phyloP scores from a whole-genome alignment of 2,888 invertebrate genomes.

The Philaethria dido region DNA sequence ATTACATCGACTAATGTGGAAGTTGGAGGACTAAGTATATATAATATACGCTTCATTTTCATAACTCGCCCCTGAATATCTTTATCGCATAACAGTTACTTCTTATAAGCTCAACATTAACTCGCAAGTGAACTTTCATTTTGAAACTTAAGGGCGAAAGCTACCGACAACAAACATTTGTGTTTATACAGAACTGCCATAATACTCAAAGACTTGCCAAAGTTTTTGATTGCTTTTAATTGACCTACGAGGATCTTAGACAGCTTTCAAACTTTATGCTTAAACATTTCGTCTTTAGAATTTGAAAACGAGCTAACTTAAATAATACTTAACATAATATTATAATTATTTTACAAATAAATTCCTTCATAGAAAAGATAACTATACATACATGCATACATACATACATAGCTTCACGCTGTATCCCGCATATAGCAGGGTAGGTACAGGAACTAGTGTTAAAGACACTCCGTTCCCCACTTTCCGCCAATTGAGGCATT shows the following conservation, averaged over 20 bases:
- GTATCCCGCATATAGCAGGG: no score
- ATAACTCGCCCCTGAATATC: slow-evolving; percentile 15
- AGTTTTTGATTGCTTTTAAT: slow-evolving; percentile 23
- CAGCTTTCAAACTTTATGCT: slow-evolving; percentile 17
- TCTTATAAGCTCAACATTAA: not conserved
- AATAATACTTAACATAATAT: not conserved
- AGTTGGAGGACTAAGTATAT: slow-evolving; percentile 30
- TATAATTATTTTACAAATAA: not conserved
- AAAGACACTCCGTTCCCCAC: no score
- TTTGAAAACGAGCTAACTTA: slow-evolving; percentile 17
- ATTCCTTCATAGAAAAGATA: not conserved
- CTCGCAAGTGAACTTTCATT: not conserved
- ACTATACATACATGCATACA: no score
- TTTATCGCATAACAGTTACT: slow-evolving; percentile 23
- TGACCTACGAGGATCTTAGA: slow-evolving; percentile 12
- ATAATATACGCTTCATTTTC: slow-evolving; percentile 33
- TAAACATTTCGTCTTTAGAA: slow-evolving; percentile 6
- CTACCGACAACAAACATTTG: slow-evolving; percentile 18
- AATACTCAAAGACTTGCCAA: slow-evolving; percentile 14
- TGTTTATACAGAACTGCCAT: slow-evolving; percentile 8
- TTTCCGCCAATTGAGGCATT: no score
- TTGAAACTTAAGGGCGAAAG: not conserved
- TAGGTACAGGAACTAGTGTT: no score
- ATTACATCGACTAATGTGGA: slow-evolving; percentile 27
- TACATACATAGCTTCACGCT: no score